Base-by-base conservation (phyloP, 2,113 vertebrate genomes). In the Panthera uncia region DNA sequence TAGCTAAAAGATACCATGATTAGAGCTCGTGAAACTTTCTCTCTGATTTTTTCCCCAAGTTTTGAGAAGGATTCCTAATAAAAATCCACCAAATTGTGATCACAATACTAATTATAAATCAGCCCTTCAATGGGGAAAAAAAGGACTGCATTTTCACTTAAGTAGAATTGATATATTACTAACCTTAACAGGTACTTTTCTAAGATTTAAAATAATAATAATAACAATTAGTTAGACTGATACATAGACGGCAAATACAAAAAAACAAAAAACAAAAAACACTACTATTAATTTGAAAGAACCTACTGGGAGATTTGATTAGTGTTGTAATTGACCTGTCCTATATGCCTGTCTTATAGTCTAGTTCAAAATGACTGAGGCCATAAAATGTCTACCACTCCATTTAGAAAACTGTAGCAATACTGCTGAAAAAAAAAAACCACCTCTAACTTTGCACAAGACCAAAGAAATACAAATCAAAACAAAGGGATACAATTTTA, bases 1-100 rank as follows among this genome's bases (percentile, higher is more conserved):
- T 84, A 96, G 87, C 90, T 76, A 81, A 97, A 94, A 96, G 89
- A 96, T 80, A 96, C 87, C 82, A 83, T n/a, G 80, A 95, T 82
- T 80, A 79, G 33, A 11, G 38, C 74, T 81, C 36, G 82, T 66
- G 63, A 95, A 93, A 91, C 50, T 87, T 78, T 94, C 82, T 86
- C 85, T 68, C 76, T 14, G 19, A 71, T 21, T 71, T 63, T 55
- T n/a, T 2, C 16, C 50, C 79, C 63, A 23, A 81, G 55, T 88
- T 94, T 92, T 76, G 61, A 89, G n/a, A 95, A 71, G 41, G 50
- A 95, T 80, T 95, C 52, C n/a, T 80, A 69, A 11, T 66, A 83
- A 94, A 94, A 82, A 71, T 41, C 52, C 23, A 96, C 38, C 33
- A 88, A 92, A 90, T 23, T 96, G 50, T 95, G 19, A 85, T 84